Evolutionary conservation across 2,888 invertebrate species (phyloP).

Genomic region (Schizaphis graminum): DNA sequence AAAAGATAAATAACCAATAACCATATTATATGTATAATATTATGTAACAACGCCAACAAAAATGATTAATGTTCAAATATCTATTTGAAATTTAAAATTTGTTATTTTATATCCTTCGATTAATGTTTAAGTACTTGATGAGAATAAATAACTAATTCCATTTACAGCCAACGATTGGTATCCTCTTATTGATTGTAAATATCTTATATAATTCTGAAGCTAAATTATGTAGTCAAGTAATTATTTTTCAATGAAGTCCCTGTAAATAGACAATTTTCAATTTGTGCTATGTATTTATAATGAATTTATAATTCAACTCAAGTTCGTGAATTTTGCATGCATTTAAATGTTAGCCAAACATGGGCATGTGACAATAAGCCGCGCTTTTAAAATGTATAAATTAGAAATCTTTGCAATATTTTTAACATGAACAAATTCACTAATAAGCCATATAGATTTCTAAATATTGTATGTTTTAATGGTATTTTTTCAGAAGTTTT

Average conservation of each 20-base stretch:
- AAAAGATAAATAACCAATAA: background rate
- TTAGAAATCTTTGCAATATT: conserved; percentile 26
- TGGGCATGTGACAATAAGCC: background rate
- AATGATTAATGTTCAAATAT: background rate
- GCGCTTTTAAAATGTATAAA: conserved; percentile 23
- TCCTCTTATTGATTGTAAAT: background rate
- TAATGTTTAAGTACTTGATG: background rate
- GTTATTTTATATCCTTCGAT: background rate
- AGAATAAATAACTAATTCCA: background rate
- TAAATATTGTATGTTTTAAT: conserved; percentile 30
- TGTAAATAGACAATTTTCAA: background rate
- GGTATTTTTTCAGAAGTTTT: background rate
- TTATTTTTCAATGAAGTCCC: background rate
- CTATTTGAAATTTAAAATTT: background rate
- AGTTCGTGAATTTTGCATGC: background rate
- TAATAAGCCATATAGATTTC: background rate
- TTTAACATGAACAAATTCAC: background rate
- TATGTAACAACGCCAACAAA: background rate
- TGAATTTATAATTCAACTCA: background rate
- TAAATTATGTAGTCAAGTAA: background rate
- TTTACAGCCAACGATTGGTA: background rate
- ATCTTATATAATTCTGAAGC: background rate
- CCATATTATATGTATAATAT: background rate
- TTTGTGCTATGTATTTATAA: background rate
- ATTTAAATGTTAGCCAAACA: background rate